Percentiles rank a stretch among this genome's conserved stretches.
Conservation (phyloP, 1,140 invertebrate species). For the Drosophila equinoxialis region DNA sequence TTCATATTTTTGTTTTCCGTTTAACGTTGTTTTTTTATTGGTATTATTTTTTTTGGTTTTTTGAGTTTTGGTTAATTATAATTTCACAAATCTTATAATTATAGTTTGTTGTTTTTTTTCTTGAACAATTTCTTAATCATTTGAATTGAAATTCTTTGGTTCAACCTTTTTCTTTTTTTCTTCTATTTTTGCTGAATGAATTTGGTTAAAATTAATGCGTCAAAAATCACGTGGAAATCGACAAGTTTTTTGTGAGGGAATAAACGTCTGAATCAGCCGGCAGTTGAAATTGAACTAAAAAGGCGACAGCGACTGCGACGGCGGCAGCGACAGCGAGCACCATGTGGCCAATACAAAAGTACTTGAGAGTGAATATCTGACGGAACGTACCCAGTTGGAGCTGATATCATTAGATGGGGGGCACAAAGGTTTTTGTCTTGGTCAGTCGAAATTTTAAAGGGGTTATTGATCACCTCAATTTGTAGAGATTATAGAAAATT, state of each 20-base stretch:
- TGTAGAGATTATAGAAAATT: background rate
- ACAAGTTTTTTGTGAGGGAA: conserved; percentile 28
- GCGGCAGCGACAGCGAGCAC: conserved; percentile 13
- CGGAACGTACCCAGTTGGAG: conserved; percentile 12
- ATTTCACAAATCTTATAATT: conserved; percentile 9
- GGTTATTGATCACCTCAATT: background rate
- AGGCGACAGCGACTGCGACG: conserved; percentile 22
- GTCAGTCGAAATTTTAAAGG: no score
- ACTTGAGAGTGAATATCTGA: conserved; percentile 17
- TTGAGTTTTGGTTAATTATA: conserved; percentile 18
- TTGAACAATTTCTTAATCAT: conserved; percentile 6
- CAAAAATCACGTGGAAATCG: conserved; percentile 55
- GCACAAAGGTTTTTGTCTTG: background rate
- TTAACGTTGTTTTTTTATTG: background rate
- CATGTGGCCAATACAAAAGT: conserved; percentile 46
- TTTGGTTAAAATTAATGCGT: conserved; percentile 15
- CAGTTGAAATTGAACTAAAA: conserved; percentile 66
- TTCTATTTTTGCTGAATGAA: conserved; percentile 3
- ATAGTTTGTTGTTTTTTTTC: background rate
- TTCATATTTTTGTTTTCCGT: conserved; percentile 14
- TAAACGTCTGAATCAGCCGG: conserved; percentile 68
- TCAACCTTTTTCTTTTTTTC: conserved; percentile 2
- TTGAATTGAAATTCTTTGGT: background rate
- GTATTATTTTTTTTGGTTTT: conserved; percentile 1
- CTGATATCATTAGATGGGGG: background rate